phyloP scores from a whole-genome alignment of 1,140 invertebrate species.

The Heliconius melpomene region DNA sequence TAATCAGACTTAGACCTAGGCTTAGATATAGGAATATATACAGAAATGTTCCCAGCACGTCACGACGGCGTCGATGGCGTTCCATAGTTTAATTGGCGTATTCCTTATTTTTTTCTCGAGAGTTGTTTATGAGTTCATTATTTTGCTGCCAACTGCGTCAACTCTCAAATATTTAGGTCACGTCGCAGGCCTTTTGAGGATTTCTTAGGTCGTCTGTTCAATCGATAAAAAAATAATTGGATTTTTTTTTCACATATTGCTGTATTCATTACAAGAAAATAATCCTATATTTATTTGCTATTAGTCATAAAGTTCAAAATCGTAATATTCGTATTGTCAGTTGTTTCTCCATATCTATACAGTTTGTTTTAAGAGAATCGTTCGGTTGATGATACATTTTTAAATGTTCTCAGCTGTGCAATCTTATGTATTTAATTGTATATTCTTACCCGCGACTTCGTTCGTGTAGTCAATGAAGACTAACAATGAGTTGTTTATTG shows the following conservation, averaged over 20 bases:
- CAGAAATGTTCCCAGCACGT: not conserved
- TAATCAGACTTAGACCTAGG: not conserved
- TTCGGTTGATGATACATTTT: too few species aligned
- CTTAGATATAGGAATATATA: not conserved
- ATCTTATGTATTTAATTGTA: too few species aligned
- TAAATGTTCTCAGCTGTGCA: too few species aligned
- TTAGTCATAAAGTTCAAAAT: too few species aligned
- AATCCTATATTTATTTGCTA: not conserved
- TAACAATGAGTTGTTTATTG: too few species aligned
- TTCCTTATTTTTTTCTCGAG: constrained; percentile 27
- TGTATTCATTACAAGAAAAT: not conserved
- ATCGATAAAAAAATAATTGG: constrained; percentile 21
- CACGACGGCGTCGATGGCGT: not conserved
- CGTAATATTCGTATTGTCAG: too few species aligned
- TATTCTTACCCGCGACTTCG: too few species aligned
- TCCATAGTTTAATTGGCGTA: constrained; percentile 34
- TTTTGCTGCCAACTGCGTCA: constrained; percentile 35
- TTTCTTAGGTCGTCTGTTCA: constrained; percentile 13
- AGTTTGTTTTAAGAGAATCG: too few species aligned
- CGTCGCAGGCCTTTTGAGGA: constrained; percentile 23
- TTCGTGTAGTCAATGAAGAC: too few species aligned
- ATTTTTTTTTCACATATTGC: not conserved
- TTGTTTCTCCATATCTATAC: too few species aligned
- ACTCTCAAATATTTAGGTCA: constrained; percentile 31
- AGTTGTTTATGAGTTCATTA: constrained; percentile 32